Conservation (phyloP, 2,888 invertebrate genomes). For the Drosophila longiperda region DNA sequence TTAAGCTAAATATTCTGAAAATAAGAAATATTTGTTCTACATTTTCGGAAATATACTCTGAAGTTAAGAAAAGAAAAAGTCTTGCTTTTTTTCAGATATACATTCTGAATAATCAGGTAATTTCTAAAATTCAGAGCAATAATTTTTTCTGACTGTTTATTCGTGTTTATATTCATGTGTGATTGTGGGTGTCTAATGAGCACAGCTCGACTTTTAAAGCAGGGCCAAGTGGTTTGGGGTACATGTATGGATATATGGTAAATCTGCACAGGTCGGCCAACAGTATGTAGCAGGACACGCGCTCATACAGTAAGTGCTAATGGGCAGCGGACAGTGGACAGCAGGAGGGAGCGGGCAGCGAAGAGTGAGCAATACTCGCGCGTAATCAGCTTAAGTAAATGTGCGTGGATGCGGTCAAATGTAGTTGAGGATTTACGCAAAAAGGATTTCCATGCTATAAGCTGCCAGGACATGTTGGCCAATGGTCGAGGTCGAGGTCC, state of each 20-base stretch:
- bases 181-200: constrained; percentile 37
- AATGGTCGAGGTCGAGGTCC: neutral
- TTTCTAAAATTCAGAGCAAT: neutral
- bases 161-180: neutral
- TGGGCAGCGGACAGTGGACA: constrained; percentile 26
- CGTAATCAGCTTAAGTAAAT: constrained; percentile 76
- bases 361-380: constrained; percentile 33
- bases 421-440: constrained; percentile 64
- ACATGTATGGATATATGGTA: neutral
- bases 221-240: neutral
- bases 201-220: constrained; percentile 43
- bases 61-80: neutral
- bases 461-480: constrained; percentile 26
- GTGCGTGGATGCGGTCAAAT: constrained; percentile 70
- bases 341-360: constrained; percentile 34
- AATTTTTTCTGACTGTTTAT: neutral
- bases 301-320: constrained; percentile 38
- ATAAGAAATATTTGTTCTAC: neutral
- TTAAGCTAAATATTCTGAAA: neutral
- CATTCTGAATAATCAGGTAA: neutral
- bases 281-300: neutral
- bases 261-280: neutral
- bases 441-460: constrained; percentile 68
- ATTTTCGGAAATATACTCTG: neutral
- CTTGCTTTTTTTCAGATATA: neutral